These are phyloP conservation scores for Lepus americanus DNA, from an alignment of 2,113 vertebrate genomes.

Conservation along the genomic window DNA sequence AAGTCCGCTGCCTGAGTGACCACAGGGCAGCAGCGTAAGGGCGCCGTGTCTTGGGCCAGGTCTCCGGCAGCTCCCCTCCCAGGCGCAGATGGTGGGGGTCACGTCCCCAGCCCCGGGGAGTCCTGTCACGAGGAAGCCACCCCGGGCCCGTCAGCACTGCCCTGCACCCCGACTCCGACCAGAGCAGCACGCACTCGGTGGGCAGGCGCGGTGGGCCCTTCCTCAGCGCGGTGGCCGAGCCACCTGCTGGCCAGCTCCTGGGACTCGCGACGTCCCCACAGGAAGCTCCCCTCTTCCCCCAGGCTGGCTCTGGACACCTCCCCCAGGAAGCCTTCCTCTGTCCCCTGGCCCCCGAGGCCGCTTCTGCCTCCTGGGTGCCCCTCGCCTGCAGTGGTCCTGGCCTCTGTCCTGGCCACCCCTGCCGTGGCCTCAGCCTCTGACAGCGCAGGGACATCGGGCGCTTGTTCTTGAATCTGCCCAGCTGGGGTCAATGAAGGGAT, in stretches of 20 bases:
- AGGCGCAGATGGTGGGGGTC: rapidly evolving
- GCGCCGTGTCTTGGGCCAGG: rapidly evolving
- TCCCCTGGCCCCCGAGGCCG: not conserved
- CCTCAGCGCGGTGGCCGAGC: rapidly evolving
- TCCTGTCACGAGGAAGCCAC: not conserved
- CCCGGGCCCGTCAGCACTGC: not conserved
- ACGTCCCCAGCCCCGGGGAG: too few species aligned
- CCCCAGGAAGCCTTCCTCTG: not conserved
- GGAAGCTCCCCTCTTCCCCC: not conserved
- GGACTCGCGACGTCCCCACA: not conserved
- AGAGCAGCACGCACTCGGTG: rapidly evolving
- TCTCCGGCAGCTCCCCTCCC: rapidly evolving
- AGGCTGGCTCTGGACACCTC: not conserved
- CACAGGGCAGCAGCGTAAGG: rapidly evolving
- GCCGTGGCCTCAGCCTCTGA: too few species aligned
- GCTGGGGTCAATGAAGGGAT: rapidly evolving
- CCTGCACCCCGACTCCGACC: not conserved
- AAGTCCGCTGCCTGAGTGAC: not conserved
- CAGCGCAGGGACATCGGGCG: too few species aligned
- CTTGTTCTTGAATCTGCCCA: too few species aligned
- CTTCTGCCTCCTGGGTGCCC: not conserved
- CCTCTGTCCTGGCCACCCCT: too few species aligned
- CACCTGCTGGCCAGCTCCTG: not conserved
- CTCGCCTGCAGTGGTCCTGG: rapidly evolving
- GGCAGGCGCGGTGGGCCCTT: rapidly evolving